Base-by-base conservation (phyloP, 2,113 vertebrate species). In the Crotalus helleri region DNA sequence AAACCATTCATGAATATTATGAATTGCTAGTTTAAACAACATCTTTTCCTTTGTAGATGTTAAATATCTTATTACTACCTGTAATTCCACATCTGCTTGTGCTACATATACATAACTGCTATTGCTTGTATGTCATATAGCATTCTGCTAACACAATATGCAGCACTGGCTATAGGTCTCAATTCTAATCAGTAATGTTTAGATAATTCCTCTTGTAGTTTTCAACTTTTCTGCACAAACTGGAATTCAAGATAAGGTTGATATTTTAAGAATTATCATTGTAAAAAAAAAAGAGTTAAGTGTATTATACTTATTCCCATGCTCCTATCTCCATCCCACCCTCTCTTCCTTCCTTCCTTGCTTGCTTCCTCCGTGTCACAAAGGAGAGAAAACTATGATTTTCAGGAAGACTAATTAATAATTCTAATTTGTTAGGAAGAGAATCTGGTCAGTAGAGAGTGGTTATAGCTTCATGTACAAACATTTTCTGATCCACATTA, bases 321-420 rank as follows among this genome's bases (percentile, higher is more conserved):
- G 49, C n/a, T 87, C n/a, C 13, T 53, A 3, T 17, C 64, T 33
- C 64, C 5, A 7, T 39, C 69, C 64, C 12, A n/a, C 1, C 15
- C 15, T 39, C n/a, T 6, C 29, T 69, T n/a, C 0, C n/a, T 33
- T 10, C 0, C 26, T 64, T 33, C 0, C 69, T 74, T 33, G 0
- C 13, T 74, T 33, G 15, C 13, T 59, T 44, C 3, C 44, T 58
- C 13, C 19, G 26, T 24, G 15, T 59, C 44, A 61, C 24, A 61
- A 26, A 58, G 33, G n/a, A 33, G 12, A 61, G 51, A 90, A 54
- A 58, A 3, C 12, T 81, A 33, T 21, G 21, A 89, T 44, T 26
- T 53, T 74, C 51, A 51, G 53, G 61, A 54, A 91, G 29, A 81
- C 15, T 81, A 74, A 74, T 19, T 74, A 39, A 74, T n/a, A 74